Base-by-base conservation (phyloP, 2,888 invertebrate species). In the Endotricha flammealis region DNA sequence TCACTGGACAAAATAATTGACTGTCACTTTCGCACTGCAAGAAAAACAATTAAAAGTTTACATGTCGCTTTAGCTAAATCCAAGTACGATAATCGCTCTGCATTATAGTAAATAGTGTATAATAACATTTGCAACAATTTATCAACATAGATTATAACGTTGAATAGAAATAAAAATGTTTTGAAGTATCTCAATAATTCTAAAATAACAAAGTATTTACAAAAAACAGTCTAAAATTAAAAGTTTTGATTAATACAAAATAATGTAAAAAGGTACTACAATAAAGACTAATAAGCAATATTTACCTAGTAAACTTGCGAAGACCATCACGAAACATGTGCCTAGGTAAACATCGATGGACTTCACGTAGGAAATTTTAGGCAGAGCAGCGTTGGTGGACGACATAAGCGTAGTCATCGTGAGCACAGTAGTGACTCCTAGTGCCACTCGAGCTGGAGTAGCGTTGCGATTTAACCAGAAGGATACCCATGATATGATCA, bases 261-360 rank as follows among this genome's bases (percentile, higher is more conserved):
- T n/a, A n/a, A n/a, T n/a, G n/a, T n/a, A n/a, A n/a, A n/a, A n/a
- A n/a, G n/a, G n/a, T n/a, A n/a, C n/a, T n/a, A n/a, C n/a, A n/a
- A n/a, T n/a, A n/a, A n/a, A n/a, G n/a, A n/a, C n/a, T n/a, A n/a
- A n/a, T n/a, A n/a, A n/a, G n/a, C n/a, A n/a, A n/a, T n/a, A 36
- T 43, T 92, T 91, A 95, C 96, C 96, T 88, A 98, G 88, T 74
- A 98, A 90, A 82, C 97, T 97, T 64, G 97, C 97, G 90, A 98
- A 98, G 75, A 98, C 98, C 97, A 98, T 98, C 78, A 98, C 96
- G 94, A 98, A 98, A 89, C 97, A 97, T 69, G 97, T 97, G 69
- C 97, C 97, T 87, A 97, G 89, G 88, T 97, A 98, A 64, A 98
- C 97, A 88, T 98, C 98, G 82, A 98, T 98, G 62, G 96, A 96